Evolutionary conservation across 2,888 invertebrate species (phyloP), one percentile per base, ranked within the genome.

Genomic region (Neoscelio sp.): DNA sequence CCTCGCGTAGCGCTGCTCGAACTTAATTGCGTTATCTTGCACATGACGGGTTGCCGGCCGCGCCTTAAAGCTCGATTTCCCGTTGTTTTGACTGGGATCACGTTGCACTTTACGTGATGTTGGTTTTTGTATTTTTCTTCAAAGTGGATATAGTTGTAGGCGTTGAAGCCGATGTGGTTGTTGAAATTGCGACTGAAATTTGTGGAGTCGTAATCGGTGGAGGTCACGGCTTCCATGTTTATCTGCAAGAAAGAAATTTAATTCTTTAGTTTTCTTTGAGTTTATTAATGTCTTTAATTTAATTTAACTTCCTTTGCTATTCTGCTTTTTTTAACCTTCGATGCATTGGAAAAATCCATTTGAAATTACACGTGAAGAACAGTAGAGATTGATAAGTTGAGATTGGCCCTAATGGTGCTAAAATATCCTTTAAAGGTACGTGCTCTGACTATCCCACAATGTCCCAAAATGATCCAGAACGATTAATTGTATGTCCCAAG

Each of bases 221-320:
- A 91, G 65, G 91, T 91, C 68, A 92, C 92, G 30, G 91, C 89
- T 76, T 92, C 92, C 91, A 92, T 90, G 84, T 92, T 92, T 81
- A 92, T 91, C 92, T 92, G 90, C 2, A 91, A 91, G 73, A 82
- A 13, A n/a, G n/a, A n/a, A n/a, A n/a, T n/a, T n/a, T n/a, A n/a
- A n/a, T n/a, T n/a, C n/a, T n/a, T n/a, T n/a, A n/a, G n/a, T n/a
- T n/a, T n/a, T n/a, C n/a, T n/a, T n/a, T n/a, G n/a, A n/a, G n/a
- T n/a, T n/a, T n/a, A n/a, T n/a, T n/a, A n/a, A n/a, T n/a, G n/a
- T n/a, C n/a, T 50, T 50, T 6, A 15, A 38, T 12, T 38, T 48
- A 26, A 5, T 26, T 5, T 3, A 26, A 3, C 7, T 26, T 26
- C n/a, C n/a, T n/a, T n/a, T n/a, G n/a, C n/a, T n/a, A n/a, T n/a